phyloP scores from a whole-genome alignment of 2,113 vertebrate genomes.

The Larimichthys polyactis region DNA sequence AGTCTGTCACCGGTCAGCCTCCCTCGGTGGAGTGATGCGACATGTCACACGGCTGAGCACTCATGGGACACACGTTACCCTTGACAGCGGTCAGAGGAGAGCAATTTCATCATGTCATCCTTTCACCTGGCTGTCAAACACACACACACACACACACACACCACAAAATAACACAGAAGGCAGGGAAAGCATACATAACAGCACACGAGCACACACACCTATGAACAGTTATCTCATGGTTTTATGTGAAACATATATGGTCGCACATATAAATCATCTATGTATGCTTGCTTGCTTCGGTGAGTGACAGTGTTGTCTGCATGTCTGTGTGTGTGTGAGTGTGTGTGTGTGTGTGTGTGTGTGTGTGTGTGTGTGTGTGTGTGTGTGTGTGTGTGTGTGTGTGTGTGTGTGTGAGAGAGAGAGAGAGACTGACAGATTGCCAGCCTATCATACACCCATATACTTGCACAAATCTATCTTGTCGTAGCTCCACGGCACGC shows the following conservation, averaged over 20 bases:
- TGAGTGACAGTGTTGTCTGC: conserved; percentile 47
- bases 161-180: conserved; percentile 11
- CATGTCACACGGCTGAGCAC: conserved; percentile 73
- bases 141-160: conserved; percentile 22
- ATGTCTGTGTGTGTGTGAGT: background rate
- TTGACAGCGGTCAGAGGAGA: conserved; percentile 75
- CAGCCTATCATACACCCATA: conserved; percentile 75
- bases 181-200: conserved; percentile 20
- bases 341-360: background rate
- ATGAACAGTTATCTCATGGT: background rate
- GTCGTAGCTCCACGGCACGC: conserved; percentile 61
- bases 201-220: background rate
- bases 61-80: conserved; percentile 60
- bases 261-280: conserved; percentile 53
- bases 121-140: conserved; percentile 73
- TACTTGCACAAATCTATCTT: conserved; percentile 79
- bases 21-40: conserved; percentile 46
- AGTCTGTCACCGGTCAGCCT: conserved; percentile 41
- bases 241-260: conserved; percentile 50
- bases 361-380: conserved; percentile 3
- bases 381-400: conserved; percentile 37
- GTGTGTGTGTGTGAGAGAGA: conserved; percentile 27
- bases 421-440: conserved; percentile 70
- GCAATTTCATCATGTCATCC: conserved; percentile 77
- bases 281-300: conserved; percentile 29